Evolutionary conservation across 2,888 invertebrate genomes (phyloP), one percentile per base, ranked within the genome.

Genomic region (Andrena marginata): DNA sequence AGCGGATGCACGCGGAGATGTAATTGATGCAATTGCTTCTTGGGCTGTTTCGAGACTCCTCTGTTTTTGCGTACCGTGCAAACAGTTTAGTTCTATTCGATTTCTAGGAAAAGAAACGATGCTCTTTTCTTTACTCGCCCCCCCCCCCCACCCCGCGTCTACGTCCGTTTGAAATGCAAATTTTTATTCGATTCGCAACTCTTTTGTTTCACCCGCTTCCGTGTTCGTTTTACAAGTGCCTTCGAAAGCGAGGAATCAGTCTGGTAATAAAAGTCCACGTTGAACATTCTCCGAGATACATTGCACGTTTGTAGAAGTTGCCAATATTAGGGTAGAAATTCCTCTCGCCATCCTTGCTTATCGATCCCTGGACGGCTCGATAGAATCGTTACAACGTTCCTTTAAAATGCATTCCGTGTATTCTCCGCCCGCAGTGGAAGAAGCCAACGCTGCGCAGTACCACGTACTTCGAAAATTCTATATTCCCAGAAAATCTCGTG

Each of bases 381-480:
- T 67, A 49, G 62, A 71, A 71, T 70, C 71, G 76, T 82, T 82
- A 56, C 75, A 72, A 60, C 33, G 59, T 68, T 56, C 72, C 77
- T 63, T 54, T 23, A 56, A 64, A 69, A 73, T 49, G 59, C n/a
- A 48, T 31, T 67, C 26, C 48, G 33, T 49, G 56, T 54, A 65
- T 71, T 51, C 29, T 29, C 56, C 59, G 42, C 10, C 20, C 10
- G 31, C 26, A 10, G 20, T 10, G 23, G 3, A 10, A 10, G 29
- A 26, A 0, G 23, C 16, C 33, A 8, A 10, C 26, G 10, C 5
- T 26, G 10, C 54, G 26, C 56, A 26, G 10, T 35, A 23, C 56
- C 35, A 4, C 35, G 54, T 56, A 8, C 23, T 16, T 23, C 2
- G 20, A 69, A 56, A 23, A 35, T 33, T 8, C 16, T 10, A 54